Evolutionary conservation across 2,797 vertebrate species (phyloP).

Genomic region (Etheostoma nigrum): DNA sequence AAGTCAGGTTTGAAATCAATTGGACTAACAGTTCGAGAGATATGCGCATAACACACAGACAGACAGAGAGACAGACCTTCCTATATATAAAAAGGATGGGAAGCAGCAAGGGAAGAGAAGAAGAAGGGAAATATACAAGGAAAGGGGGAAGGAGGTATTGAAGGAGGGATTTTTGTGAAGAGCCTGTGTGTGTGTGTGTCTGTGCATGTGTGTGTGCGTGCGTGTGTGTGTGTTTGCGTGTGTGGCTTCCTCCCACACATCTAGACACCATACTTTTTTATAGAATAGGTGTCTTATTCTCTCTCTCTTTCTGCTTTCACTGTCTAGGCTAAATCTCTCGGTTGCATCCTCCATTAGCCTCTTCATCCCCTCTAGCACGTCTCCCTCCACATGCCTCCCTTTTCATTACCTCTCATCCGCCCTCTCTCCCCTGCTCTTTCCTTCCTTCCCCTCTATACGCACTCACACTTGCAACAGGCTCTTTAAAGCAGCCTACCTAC

Average conservation of each 20-base stretch:
- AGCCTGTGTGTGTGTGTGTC: constrained; percentile 34
- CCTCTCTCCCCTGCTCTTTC: not conserved
- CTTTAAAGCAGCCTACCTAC: not conserved
- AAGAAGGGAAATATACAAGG: constrained; percentile 6
- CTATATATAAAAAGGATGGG: constrained; percentile 9
- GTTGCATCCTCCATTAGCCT: constrained; percentile 16
- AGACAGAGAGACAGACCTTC: too few relatives aligned
- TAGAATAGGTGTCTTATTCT: constrained; percentile 15
- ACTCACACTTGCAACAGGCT: constrained; percentile 5
- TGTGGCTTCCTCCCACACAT: constrained; percentile 43
- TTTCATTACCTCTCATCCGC: not conserved
- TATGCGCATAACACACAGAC: too few relatives aligned
- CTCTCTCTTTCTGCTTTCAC: constrained; percentile 6
- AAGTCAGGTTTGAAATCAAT: too few relatives aligned
- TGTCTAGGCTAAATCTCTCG: constrained; percentile 13
- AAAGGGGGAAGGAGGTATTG: constrained; percentile 18
- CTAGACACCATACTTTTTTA: constrained; percentile 39
- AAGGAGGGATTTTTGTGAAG: constrained; percentile 49
- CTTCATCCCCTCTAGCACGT: constrained; percentile 5
- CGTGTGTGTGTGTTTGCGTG: constrained; percentile 9
- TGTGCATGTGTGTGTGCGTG: constrained; percentile 16
- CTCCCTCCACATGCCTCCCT: constrained; percentile 4
- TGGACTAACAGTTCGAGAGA: too few relatives aligned
- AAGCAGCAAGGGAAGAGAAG: not conserved
- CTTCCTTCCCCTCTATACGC: not conserved